These are phyloP conservation scores for Drosophila nigricruria DNA, from an alignment of 2,888 invertebrate genomes.

Conservation along the genomic window DNA sequence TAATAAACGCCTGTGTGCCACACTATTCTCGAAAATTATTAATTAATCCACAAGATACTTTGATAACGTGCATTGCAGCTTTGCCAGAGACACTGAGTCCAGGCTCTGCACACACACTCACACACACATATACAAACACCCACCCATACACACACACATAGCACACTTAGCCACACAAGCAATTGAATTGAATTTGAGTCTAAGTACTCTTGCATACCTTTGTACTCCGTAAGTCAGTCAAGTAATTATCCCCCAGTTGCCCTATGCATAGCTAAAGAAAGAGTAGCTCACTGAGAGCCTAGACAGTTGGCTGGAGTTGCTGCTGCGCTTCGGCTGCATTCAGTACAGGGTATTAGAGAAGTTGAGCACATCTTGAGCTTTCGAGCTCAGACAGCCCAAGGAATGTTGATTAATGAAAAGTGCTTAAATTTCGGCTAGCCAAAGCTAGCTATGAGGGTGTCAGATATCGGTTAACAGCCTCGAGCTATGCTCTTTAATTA, in stretches of 20 bases:
- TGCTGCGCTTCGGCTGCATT: background rate
- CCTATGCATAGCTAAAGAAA: background rate
- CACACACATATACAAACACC: constrained; percentile 2
- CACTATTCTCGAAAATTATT: constrained; percentile 14
- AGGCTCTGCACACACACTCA: background rate
- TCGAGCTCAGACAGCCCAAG: too few species aligned
- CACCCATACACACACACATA: background rate
- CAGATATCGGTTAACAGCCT: background rate
- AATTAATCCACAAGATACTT: constrained; percentile 28
- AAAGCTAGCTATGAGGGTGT: background rate
- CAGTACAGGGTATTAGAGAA: background rate
- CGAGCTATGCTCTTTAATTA: background rate
- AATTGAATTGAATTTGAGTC: constrained; percentile 12
- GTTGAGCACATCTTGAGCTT: too few species aligned
- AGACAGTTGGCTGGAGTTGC: too few species aligned
- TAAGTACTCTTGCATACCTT: constrained; percentile 1
- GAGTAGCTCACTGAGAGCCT: background rate
- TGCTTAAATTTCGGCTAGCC: background rate
- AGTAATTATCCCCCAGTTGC: background rate
- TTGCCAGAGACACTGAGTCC: background rate
- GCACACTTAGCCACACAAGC: constrained; percentile 9
- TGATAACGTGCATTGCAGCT: background rate
- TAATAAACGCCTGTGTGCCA: constrained; percentile 10
- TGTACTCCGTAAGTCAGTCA: constrained; percentile 9
- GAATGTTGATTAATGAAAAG: background rate